Conservation (phyloP, 2,888 invertebrate species). For the Cremastobaeus sp. region DNA sequence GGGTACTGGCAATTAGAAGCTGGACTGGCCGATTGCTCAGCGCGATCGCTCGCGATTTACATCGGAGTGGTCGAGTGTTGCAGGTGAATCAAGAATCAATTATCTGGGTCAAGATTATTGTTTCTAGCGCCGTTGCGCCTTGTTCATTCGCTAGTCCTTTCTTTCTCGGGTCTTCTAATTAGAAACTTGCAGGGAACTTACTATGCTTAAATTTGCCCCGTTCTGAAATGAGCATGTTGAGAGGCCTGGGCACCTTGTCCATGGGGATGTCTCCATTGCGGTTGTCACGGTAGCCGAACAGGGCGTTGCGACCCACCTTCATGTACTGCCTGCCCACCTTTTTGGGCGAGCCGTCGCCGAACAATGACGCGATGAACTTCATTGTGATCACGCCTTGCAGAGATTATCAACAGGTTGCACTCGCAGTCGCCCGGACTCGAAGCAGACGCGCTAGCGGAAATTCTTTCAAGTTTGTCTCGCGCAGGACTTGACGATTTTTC, state of each 20-base stretch:
- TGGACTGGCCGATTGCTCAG: no score
- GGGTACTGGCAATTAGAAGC: no score
- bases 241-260: slow-evolving; percentile 80
- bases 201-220: slow-evolving; percentile 87
- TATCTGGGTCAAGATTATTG: no score
- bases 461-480: no score
- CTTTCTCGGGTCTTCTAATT: no score
- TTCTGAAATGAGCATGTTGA: slow-evolving; percentile 90
- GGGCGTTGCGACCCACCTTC: slow-evolving; percentile 85
- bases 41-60: no score
- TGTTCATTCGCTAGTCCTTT: no score
- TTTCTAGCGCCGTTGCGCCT: no score
- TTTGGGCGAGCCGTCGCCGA: slow-evolving; percentile 77
- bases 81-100: no score
- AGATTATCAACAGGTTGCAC: neutral
- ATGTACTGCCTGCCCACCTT: slow-evolving; percentile 88
- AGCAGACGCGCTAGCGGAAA: no score
- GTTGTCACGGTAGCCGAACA: slow-evolving; percentile 83
- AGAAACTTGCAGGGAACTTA: slow-evolving; percentile 83
- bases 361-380: slow-evolving; percentile 75
- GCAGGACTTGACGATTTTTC: neutral
- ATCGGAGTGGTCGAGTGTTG: no score
- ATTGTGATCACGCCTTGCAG: slow-evolving; percentile 64
- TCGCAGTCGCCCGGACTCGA: no score
- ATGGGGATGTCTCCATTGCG: slow-evolving; percentile 73